Evolutionary conservation across 92 coral and sea anemone species (phyloP).

Genomic region (Montipora capitata): DNA sequence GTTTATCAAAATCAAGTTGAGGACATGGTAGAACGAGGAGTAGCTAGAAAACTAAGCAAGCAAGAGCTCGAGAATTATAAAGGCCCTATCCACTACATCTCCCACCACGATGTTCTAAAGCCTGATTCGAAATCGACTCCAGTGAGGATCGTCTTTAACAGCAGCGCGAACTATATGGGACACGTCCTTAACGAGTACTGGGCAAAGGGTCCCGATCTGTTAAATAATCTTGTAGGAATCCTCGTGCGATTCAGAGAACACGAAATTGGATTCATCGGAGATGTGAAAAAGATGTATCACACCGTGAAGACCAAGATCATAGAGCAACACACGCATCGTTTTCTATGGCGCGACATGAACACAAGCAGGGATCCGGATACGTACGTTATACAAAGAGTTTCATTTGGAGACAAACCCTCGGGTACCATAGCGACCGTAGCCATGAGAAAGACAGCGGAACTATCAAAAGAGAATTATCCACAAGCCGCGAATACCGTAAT

Average conservation of each 20-base stretch:
- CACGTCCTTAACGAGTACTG: too few species aligned
- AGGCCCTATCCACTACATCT: constrained; percentile 66
- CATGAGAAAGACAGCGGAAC: constrained; percentile 76
- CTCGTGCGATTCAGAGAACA: constrained; percentile 78
- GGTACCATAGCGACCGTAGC: constrained; percentile 78
- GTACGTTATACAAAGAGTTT: constrained; percentile 20
- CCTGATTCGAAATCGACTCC: constrained; percentile 50
- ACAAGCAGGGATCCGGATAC: constrained; percentile 5
- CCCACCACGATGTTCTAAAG: too few species aligned
- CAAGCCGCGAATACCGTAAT: constrained; percentile 49
- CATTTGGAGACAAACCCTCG: constrained; percentile 4
- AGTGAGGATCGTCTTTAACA: constrained; percentile 76
- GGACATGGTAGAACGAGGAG: constrained; percentile 78
- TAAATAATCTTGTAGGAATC: constrained; percentile 75
- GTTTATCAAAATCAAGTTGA: constrained; percentile 77
- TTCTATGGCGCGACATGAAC: constrained; percentile 70
- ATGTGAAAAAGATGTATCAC: constrained; percentile 64
- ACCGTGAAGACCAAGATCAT: constrained; percentile 50
- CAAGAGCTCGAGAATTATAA: constrained; percentile 66
- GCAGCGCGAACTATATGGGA: constrained; percentile 47
- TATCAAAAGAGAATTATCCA: constrained; percentile 26
- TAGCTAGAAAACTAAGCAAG: constrained; percentile 66
- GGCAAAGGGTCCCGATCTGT: constrained; percentile 70
- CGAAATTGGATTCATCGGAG: constrained; percentile 59
- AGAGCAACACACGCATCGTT: constrained; percentile 75